Conservation (phyloP, 1,140 invertebrate species). For the Lepidostoma basale region DNA sequence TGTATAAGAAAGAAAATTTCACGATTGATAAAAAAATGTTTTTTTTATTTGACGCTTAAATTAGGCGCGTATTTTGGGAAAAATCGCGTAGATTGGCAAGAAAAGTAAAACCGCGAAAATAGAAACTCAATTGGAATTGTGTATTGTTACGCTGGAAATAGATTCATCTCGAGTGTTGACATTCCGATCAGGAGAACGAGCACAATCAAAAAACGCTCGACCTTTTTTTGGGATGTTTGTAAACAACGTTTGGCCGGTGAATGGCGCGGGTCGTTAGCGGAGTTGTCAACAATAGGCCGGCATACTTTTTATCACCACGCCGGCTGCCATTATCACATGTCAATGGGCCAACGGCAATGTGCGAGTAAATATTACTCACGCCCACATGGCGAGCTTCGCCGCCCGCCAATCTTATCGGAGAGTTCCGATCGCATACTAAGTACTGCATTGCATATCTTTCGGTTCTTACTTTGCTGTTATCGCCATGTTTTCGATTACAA, state of each 20-base stretch:
- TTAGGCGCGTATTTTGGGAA: too few species aligned
- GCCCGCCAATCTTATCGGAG: too few species aligned
- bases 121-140: background rate
- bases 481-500: too few species aligned
- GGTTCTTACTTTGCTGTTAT: too few species aligned
- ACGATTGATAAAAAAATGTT: too few species aligned
- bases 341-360: constrained; percentile 9
- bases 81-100: too few species aligned
- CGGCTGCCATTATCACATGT: constrained; percentile 25
- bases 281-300: constrained; percentile 26
- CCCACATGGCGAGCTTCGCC: constrained; percentile 19
- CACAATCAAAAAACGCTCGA: constrained; percentile 1
- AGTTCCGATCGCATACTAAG: too few species aligned
- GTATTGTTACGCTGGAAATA: background rate
- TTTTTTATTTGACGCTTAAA: too few species aligned
- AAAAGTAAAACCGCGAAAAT: too few species aligned
- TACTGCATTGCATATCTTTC: too few species aligned
- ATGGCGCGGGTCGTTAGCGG: constrained; percentile 13
- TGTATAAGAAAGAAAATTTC: too few species aligned
- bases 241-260: constrained; percentile 8
- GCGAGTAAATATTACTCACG: constrained; percentile 26
- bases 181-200: background rate
- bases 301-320: constrained; percentile 18
- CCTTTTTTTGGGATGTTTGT: constrained; percentile 7
- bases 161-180: background rate